phyloP scores from a whole-genome alignment of 2,113 vertebrate species.

The Megatriorchis doriae region DNA sequence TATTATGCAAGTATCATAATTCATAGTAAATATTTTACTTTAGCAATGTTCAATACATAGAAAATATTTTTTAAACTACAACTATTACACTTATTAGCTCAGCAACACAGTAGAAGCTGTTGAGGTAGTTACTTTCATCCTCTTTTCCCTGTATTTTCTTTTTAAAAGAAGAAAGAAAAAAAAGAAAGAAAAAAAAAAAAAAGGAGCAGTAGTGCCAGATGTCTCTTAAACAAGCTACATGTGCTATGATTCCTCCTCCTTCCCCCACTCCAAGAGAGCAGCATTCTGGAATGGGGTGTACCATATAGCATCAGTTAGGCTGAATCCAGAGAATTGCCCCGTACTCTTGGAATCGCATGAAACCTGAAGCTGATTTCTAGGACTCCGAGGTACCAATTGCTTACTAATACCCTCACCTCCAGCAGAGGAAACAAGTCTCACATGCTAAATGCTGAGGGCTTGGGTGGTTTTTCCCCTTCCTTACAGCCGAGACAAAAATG shows the following conservation, averaged over 20 bases:
- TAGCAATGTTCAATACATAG: not conserved
- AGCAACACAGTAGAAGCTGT: not conserved
- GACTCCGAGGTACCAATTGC: fast-evolving
- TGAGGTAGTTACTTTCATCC: not conserved
- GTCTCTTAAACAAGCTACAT: conserved; percentile 29
- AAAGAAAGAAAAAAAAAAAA: not conserved
- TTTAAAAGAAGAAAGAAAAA: not conserved
- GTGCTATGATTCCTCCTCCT: not conserved
- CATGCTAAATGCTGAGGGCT: not conserved
- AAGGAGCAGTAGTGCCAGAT: conserved; percentile 4
- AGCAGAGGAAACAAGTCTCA: not conserved
- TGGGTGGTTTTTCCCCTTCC: not conserved
- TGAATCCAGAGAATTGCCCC: not conserved
- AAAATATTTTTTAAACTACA: not conserved
- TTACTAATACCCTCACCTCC: not conserved
- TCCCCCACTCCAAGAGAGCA: not conserved
- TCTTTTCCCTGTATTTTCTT: not conserved
- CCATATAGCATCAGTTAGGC: not conserved
- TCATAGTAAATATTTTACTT: not conserved
- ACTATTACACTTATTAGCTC: not conserved
- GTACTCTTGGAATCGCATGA: fast-evolving
- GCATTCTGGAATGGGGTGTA: not conserved
- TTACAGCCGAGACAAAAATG: not conserved
- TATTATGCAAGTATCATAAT: not conserved
- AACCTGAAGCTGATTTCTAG: fast-evolving